These are phyloP conservation scores for Saguinus midas DNA, from an alignment of 2,113 vertebrate species.

Conservation along the genomic window DNA sequence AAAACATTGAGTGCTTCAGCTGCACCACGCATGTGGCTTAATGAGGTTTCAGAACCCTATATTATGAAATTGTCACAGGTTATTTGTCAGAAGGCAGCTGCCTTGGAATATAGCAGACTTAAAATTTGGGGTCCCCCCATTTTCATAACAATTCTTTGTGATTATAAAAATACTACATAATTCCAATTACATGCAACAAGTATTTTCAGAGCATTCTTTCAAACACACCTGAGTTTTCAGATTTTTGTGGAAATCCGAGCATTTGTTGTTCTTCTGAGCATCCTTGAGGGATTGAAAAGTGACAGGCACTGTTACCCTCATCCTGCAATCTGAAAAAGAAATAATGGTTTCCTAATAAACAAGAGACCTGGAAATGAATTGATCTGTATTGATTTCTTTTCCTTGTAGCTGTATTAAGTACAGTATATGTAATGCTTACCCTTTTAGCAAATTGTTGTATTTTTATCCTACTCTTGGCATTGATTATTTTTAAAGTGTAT, in stretches of 20 bases:
- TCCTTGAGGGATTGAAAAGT: not conserved
- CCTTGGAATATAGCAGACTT: not conserved
- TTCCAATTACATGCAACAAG: not conserved
- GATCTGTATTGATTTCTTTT: not conserved
- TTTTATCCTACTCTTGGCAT: not conserved
- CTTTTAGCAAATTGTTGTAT: not conserved
- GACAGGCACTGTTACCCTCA: not conserved
- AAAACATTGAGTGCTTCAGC: slow-evolving; percentile 16
- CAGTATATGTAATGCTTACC: not conserved
- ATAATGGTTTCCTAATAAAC: not conserved
- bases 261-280: not conserved
- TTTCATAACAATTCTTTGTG: slow-evolving; percentile 44
- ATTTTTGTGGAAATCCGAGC: not conserved
- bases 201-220: not conserved
- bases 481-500: not conserved
- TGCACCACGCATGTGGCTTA: slow-evolving; percentile 45
- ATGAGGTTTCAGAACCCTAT: slow-evolving; percentile 60
- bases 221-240: not conserved
- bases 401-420: not conserved
- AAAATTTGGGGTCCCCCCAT: slow-evolving; percentile 8
- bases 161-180: slow-evolving; percentile 13
- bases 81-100: slow-evolving; percentile 55
- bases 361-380: slow-evolving; percentile 25
- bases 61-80: slow-evolving; percentile 66
- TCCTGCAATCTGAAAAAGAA: slow-evolving; percentile 7